Evolutionary conservation across 2,888 invertebrate genomes (phyloP).

Genomic region (Formica aserva): DNA sequence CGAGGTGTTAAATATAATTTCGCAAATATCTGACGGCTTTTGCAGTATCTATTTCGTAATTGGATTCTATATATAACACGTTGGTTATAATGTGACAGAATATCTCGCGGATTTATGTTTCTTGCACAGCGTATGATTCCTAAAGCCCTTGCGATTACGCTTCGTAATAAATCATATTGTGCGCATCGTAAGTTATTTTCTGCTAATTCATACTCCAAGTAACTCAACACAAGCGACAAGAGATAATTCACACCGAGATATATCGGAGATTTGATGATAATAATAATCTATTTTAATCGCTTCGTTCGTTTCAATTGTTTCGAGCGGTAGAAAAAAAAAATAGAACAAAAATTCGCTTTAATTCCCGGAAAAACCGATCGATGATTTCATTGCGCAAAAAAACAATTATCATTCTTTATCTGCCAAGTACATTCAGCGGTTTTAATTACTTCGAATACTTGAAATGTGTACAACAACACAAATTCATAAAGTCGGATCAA

Average conservation of each 20-base stretch:
- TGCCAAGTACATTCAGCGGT: not conserved
- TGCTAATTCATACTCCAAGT: not conserved
- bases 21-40: conserved; percentile 6
- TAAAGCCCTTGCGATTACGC: not conserved
- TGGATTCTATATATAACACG: not conserved
- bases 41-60: not conserved
- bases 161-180: conserved; percentile 18
- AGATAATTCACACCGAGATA: conserved; percentile 21
- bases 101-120: not conserved
- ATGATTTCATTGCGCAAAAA: not conserved
- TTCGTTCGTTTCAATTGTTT: not conserved
- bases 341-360: not conserved
- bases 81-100: not conserved
- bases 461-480: not conserved
- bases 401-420: not conserved
- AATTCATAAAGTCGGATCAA: not conserved
- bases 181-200: not conserved
- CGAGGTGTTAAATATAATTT: conserved; percentile 1
- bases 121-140: not conserved
- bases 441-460: not conserved
- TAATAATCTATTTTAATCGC: not conserved
- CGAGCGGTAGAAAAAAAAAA: not conserved
- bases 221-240: not conserved
- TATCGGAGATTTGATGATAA: not conserved
- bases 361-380: not conserved